Evolutionary conservation across 2,888 invertebrate genomes (phyloP).

Genomic region (Gryllus longicercus): DNA sequence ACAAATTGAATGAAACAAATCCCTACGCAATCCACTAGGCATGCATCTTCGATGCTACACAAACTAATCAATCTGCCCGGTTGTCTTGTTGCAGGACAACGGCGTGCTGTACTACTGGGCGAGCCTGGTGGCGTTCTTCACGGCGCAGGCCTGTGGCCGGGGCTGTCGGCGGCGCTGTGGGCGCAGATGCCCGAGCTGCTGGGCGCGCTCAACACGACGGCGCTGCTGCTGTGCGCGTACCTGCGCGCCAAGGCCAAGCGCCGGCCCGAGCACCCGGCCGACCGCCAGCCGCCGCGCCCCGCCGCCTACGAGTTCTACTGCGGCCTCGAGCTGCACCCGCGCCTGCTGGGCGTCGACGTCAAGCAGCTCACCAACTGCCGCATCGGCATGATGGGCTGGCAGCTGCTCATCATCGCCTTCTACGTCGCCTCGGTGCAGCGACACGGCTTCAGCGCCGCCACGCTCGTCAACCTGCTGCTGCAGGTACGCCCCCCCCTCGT

Average conservation of each 20-base stretch:
- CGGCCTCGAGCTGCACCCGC: slow-evolving; percentile 57
- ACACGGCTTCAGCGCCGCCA: slow-evolving; percentile 43
- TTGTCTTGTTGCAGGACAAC: slow-evolving; percentile 45
- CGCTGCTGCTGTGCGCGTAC: slow-evolving; percentile 28
- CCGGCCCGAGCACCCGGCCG: slow-evolving; percentile 30
- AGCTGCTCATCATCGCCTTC: slow-evolving; percentile 45
- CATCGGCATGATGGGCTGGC: slow-evolving; percentile 46
- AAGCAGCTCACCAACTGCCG: slow-evolving; percentile 47
- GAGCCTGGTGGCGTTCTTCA: slow-evolving; percentile 45
- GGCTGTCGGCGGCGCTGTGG: slow-evolving; percentile 47
- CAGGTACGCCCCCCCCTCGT: slow-evolving; percentile 38
- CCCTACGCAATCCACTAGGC: too few species aligned
- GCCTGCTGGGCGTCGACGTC: slow-evolving; percentile 47
- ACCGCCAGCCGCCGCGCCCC: slow-evolving; percentile 36
- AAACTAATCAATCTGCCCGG: too few species aligned
- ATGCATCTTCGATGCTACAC: too few species aligned
- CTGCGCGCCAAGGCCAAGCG: slow-evolving; percentile 26
- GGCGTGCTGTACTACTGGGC: slow-evolving; percentile 51
- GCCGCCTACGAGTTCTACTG: slow-evolving; percentile 55
- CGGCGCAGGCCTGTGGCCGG: slow-evolving; percentile 44
- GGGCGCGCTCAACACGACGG: slow-evolving; percentile 27
- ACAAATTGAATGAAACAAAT: too few species aligned
- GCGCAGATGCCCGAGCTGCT: slow-evolving; percentile 47
- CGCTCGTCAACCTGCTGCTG: slow-evolving; percentile 44
- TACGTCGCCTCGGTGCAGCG: slow-evolving; percentile 41